Evolutionary conservation across 2,888 invertebrate genomes (phyloP).

Genomic region (Torymus tubicola): DNA sequence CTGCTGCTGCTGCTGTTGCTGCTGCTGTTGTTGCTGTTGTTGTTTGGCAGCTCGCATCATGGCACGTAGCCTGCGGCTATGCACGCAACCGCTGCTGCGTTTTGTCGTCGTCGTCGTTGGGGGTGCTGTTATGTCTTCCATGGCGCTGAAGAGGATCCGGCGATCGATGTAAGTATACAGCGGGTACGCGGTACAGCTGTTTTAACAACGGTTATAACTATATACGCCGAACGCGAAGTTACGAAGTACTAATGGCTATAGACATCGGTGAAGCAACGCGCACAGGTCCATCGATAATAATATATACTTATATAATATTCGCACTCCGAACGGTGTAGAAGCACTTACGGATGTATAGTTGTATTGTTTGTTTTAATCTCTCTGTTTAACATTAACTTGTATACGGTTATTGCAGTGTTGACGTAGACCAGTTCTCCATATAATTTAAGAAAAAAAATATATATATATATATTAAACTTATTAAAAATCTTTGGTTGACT

Average conservation of each 20-base stretch:
- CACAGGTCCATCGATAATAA: too few relatives aligned
- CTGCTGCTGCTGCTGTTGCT: too few relatives aligned
- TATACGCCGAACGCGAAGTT: too few relatives aligned
- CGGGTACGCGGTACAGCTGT: too few relatives aligned
- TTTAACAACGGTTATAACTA: too few relatives aligned
- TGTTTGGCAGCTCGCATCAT: not conserved
- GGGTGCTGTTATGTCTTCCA: slow-evolving; percentile 16
- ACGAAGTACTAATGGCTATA: too few relatives aligned
- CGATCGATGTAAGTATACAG: too few relatives aligned
- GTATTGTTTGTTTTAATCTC: not conserved
- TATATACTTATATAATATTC: too few relatives aligned
- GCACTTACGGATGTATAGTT: slow-evolving; percentile 12
- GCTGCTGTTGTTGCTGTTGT: too few relatives aligned
- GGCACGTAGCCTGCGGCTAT: slow-evolving; percentile 25
- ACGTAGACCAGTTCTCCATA: slow-evolving; percentile 18
- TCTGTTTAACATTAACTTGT: not conserved
- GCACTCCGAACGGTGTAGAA: not conserved
- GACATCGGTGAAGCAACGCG: too few relatives aligned
- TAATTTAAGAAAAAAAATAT: slow-evolving; percentile 12
- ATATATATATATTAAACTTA: too few relatives aligned
- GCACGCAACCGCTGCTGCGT: slow-evolving; percentile 18
- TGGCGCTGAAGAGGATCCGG: not conserved
- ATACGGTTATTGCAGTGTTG: slow-evolving; percentile 17
- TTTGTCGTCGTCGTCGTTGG: too few relatives aligned
- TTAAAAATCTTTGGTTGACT: slow-evolving; percentile 3